Evolutionary conservation across 2,888 invertebrate genomes (phyloP).

Genomic region (Synanthedon myopaeformis): DNA sequence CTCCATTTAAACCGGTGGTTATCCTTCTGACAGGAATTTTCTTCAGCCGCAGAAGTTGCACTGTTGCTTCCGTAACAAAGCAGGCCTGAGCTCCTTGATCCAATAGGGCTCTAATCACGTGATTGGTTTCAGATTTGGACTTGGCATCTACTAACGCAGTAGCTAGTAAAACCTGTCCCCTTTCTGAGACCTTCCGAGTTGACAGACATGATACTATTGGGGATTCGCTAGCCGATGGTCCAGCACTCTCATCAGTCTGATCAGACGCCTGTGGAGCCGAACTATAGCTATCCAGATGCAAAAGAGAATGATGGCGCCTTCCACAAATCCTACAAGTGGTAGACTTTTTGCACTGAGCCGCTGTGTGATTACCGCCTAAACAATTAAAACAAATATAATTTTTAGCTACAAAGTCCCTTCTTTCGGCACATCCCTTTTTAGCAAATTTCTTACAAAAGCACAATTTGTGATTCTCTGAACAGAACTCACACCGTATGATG

Average conservation of each 20-base stretch:
- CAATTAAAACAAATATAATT: conserved; percentile 10
- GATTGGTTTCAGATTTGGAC: conserved; percentile 5
- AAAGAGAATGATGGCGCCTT: conserved; percentile 9
- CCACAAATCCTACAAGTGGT: conserved; percentile 8
- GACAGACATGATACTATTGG: not conserved
- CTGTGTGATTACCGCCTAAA: conserved; percentile 5
- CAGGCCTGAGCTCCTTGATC: conserved; percentile 18
- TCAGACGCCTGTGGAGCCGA: not conserved
- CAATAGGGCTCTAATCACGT: conserved; percentile 10
- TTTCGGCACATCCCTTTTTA: not conserved
- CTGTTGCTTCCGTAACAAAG: conserved; percentile 16
- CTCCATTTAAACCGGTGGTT: conserved; percentile 9
- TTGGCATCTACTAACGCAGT: conserved; percentile 13
- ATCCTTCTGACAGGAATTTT: conserved; percentile 7
- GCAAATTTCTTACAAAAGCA: conserved; percentile 1
- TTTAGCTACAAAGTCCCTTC: conserved; percentile 2
- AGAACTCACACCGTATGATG: not conserved
- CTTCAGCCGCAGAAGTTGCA: conserved; percentile 11
- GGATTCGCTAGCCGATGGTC: not conserved
- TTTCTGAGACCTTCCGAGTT: not conserved
- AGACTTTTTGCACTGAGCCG: conserved; percentile 4
- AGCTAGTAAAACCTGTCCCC: conserved; percentile 13
- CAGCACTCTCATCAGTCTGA: not conserved
- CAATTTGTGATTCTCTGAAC: conserved; percentile 1
- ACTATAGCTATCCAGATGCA: conserved; percentile 4